Base-by-base conservation (phyloP, 1,140 invertebrate genomes). In the Cyphomyrmex costatus region DNA sequence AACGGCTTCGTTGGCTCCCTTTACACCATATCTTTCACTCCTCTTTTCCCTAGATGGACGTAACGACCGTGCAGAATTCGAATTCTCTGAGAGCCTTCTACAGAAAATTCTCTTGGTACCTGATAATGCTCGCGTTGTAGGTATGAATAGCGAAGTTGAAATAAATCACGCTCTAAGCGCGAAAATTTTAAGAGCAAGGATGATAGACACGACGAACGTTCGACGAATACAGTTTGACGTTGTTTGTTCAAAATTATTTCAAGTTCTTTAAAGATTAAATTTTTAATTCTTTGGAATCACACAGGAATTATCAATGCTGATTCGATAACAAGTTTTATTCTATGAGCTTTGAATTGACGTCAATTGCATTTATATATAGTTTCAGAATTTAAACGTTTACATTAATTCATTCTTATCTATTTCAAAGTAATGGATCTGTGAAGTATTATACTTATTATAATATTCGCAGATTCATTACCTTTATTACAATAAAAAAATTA, bases 31-130 rank as follows among this genome's bases (percentile, higher is more conserved):
- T 74, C 73, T 51, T 73, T 42, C 71, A 24, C 53, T 74, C 53
- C 73, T 42, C 73, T 77, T 77, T 61, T 77, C 56, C 56, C 73
- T 58, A 19, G 73, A 77, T 77, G 73, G 56, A 46, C 33, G 56
- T 77, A 77, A 61, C 73, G 73, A 77, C 56, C 73, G 56, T 56
- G 53, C 56, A 60, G 73, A 61, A 77, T 77, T 77, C 56, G 65
- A 68, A 68, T 68, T 68, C 65, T 68, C 36, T 68, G 36, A 49
- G 36, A 68, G 65, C 65, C 65, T 21, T 68, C 36, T 49, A 68
- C 65, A 24, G 65, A 14, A 58, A 61, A 77, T 46, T 77, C 73
- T 77, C 56, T 51, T 30, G 68, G 21, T 74, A 16, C 27, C 71
- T 53, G 73, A 33, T 76, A 76, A 76, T 76, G 56, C 36, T 4